Evolutionary conservation across 2,888 invertebrate species (phyloP).

Genomic region (Chamaedrilus cognettii): DNA sequence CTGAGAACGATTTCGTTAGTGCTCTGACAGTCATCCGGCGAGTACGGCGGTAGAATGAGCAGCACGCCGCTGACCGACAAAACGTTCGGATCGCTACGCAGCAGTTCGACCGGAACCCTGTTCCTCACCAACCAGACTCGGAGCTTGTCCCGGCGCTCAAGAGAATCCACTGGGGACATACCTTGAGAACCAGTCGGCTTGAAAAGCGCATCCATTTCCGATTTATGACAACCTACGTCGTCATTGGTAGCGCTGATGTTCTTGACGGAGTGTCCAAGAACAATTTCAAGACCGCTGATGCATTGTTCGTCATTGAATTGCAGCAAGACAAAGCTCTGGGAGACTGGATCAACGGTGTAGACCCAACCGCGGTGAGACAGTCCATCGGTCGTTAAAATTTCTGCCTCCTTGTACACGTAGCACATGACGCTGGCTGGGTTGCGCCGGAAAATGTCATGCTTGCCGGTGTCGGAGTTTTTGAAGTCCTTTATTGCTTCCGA

Average conservation of each 20-base stretch:
- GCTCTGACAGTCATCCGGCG: constrained; percentile 51
- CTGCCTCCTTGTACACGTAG: constrained; percentile 52
- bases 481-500: too few relatives aligned
- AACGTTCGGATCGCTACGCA: constrained; percentile 42
- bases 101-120: constrained; percentile 50
- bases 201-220: constrained; percentile 24
- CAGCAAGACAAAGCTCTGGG: constrained; percentile 49
- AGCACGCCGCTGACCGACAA: constrained; percentile 51
- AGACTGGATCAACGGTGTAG: constrained; percentile 57
- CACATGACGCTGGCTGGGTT: constrained; percentile 54
- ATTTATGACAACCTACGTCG: constrained; percentile 19
- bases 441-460: constrained; percentile 51
- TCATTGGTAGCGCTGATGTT: constrained; percentile 44
- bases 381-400: constrained; percentile 46
- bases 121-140: constrained; percentile 54
- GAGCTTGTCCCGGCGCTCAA: constrained; percentile 42
- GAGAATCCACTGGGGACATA: constrained; percentile 44
- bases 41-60: constrained; percentile 53
- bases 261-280: constrained; percentile 47
- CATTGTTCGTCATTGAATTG: constrained; percentile 36
- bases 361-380: constrained; percentile 49
- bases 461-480: too few relatives aligned
- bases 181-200: constrained; percentile 13
- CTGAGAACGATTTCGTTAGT: constrained; percentile 59
- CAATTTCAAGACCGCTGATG: constrained; percentile 43